Base-by-base conservation (phyloP, 2,888 invertebrate species). In the Eledona agricola region DNA sequence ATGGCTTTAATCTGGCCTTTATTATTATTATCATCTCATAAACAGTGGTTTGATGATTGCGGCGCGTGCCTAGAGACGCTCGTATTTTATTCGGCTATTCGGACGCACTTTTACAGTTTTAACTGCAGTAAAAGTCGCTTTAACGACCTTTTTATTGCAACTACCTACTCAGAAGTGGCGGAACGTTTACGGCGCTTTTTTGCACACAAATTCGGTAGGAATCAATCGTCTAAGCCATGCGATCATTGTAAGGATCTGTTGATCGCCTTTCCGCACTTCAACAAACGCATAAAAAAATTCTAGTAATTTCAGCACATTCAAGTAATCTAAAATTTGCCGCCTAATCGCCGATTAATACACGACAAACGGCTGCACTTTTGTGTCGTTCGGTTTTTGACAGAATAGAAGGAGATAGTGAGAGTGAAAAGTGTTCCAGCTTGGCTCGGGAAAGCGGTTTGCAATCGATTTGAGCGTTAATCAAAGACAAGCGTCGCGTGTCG, bases 381-480 rank as follows among this genome's bases (percentile, higher is more conserved):
- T n/a, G n/a, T n/a, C n/a, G n/a, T n/a, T n/a, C n/a, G n/a, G n/a
- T n/a, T n/a, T n/a, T n/a, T n/a, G n/a, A n/a, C n/a, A n/a, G n/a
- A n/a, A n/a, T n/a, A n/a, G n/a, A n/a, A n/a, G n/a, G n/a, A n/a
- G n/a, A n/a, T n/a, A n/a, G n/a, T n/a, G n/a, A n/a, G n/a, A n/a
- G n/a, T n/a, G n/a, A n/a, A n/a, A n/a, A n/a, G 57, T 45, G 72
- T 75, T 74, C 67, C 67, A 63, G 69, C 71, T 72, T 66, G 63
- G 64, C 57, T 62, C 69, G 62, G 58, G 57, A 61, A 64, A 62
- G 63, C 64, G 60, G 62, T 60, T 64, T 61, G 52, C 45, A 62
- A 69, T 68, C 70, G 70, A 71, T 72, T 71, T 62, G 52, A 77
- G 79, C 77, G 76, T 75, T 80, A 76, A 79, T 78, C 77, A 74